A percentile compares a stretch with the other conserved stretches of the same genome.
Conservation (phyloP, 2,113 vertebrate species). For the Sisor rabdophorus region DNA sequence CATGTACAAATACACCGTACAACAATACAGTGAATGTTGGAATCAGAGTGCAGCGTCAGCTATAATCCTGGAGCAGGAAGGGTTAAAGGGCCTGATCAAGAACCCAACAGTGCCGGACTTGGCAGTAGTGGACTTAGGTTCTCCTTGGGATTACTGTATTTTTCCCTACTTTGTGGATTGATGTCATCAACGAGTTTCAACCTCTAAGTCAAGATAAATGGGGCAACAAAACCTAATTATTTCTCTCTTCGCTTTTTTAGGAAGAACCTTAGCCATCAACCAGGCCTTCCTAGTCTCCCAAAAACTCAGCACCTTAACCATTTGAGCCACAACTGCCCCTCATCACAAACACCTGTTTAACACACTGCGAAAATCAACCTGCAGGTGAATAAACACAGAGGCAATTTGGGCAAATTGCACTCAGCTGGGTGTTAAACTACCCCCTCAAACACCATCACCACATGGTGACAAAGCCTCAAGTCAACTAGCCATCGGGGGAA, state of each 20-base stretch:
- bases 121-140: too few relatives aligned
- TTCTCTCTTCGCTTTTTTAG: not conserved
- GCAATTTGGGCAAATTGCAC: slow-evolving; percentile 46
- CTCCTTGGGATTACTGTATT: not conserved
- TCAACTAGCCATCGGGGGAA: slow-evolving; percentile 22
- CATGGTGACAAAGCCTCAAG: slow-evolving; percentile 16
- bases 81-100: too few relatives aligned
- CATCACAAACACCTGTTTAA: slow-evolving; percentile 37
- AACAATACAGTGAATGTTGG: too few relatives aligned
- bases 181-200: not conserved
- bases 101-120: too few relatives aligned
- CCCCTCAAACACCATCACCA: not conserved
- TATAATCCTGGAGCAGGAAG: too few relatives aligned
- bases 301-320: too few relatives aligned
- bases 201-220: not conserved
- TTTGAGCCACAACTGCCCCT: too few relatives aligned
- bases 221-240: not conserved
- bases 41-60: too few relatives aligned
- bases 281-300: too few relatives aligned
- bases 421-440: not conserved
- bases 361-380: slow-evolving; percentile 24
- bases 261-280: not conserved
- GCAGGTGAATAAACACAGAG: slow-evolving; percentile 42
- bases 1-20: too few relatives aligned
- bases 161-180: not conserved